Base-by-base conservation (phyloP, 92 coral and sea anemone species). In the Bergia sp. region DNA sequence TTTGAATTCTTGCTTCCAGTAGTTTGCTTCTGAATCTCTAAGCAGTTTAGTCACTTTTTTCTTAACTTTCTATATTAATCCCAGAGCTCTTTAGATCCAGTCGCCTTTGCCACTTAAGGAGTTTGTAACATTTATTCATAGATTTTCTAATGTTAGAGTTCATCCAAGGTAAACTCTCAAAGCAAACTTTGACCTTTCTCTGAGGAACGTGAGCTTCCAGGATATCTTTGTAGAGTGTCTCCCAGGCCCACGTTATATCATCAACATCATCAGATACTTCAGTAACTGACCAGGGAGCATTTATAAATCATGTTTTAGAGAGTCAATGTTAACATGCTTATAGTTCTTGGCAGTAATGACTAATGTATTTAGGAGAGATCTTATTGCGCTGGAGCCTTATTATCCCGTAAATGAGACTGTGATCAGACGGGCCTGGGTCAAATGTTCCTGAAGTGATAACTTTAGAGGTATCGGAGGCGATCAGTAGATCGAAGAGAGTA, bases 191-290 rank as follows among this genome's bases (percentile, higher is more conserved):
- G 29, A 29, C 29, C 29, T 29, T 29, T 29, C 29, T 29, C 29
- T 29, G 29, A 29, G 29, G 29, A 29, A 29, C 0, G 29, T 29
- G 29, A 29, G 29, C 29, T 29, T 29, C 29, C 29, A 29, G 29
- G 29, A 29, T 29, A 29, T 29, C 29, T 29, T 29, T 29, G 29
- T 29, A 29, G 29, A 29, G 29, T 29, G 29, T 29, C 29, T 29
- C 29, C 29, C 29, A 29, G 29, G 29, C 29, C 29, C 29, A 29
- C 29, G 29, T 29, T 29, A 29, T 29, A 29, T 29, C 94, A 44
- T 92, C 94, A 38, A 92, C 37, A 43, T 92, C 90, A 9, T 92
- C 90, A 82, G 89, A 92, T 44, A 18, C 47, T 4, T 89, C 82
- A 53, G 55, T 38, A 0, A 73, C 86, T 20, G 88, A 89, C 94